A percentile compares a stretch with the other conserved stretches of the same genome.
phyloP scores from a whole-genome alignment of 2,797 vertebrate genomes.

The Artibeus jamaicensis region DNA sequence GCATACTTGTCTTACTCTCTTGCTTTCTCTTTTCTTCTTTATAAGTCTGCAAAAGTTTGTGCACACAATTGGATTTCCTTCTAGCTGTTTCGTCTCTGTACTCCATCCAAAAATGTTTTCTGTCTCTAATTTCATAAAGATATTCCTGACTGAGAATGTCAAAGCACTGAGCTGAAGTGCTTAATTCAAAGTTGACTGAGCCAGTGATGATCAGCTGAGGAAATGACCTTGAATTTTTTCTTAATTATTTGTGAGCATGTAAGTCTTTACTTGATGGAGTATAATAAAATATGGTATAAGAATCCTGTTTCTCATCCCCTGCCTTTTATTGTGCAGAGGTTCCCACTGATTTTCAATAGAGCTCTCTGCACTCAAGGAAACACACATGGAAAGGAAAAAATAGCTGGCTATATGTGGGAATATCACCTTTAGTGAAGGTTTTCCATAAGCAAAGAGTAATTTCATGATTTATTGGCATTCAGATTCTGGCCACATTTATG shows the following conservation, averaged over 20 bases:
- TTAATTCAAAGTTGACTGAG: slow-evolving; percentile 74
- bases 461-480: background rate
- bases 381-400: background rate
- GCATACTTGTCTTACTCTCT: slow-evolving; percentile 34
- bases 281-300: background rate
- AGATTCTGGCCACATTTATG: background rate
- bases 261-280: slow-evolving; percentile 68
- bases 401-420: background rate
- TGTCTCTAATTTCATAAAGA: slow-evolving; percentile 85
- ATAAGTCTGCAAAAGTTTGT: slow-evolving; percentile 70
- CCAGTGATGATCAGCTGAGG: slow-evolving; percentile 76
- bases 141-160: slow-evolving; percentile 82
- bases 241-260: slow-evolving; percentile 71
- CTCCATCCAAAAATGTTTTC: slow-evolving; percentile 85
- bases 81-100: slow-evolving; percentile 77
- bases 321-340: background rate
- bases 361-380: background rate
- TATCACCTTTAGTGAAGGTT: background rate
- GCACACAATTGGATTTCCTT: slow-evolving; percentile 75
- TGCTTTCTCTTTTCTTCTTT: background rate
- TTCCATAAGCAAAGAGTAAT: background rate
- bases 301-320: background rate
- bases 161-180: slow-evolving; percentile 73
- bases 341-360: background rate
- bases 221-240: slow-evolving; percentile 77